phyloP scores from a whole-genome alignment of 2,888 invertebrate species.

The Dione juno region DNA sequence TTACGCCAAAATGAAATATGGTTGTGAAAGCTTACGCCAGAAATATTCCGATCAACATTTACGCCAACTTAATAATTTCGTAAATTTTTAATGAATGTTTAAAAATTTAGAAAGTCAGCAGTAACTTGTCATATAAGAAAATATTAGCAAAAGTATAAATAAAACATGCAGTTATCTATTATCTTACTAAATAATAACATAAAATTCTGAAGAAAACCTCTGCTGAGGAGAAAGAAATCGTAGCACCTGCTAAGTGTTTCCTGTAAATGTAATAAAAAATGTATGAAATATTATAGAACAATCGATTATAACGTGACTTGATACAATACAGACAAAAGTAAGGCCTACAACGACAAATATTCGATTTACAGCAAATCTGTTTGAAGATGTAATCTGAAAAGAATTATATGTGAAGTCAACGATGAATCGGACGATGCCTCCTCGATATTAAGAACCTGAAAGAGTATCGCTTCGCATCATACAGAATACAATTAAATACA shows the following conservation, averaged over 20 bases:
- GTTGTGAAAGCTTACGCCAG: too few species aligned
- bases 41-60: not conserved
- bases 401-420: not conserved
- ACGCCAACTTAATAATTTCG: not conserved
- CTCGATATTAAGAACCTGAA: not conserved
- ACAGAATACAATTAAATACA: not conserved
- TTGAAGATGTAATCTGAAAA: not conserved
- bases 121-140: not conserved
- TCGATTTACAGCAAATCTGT: not conserved
- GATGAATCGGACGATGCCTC: not conserved
- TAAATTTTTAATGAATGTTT: not conserved
- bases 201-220: not conserved
- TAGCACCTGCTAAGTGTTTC: not conserved
- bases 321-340: not conserved
- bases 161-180: not conserved
- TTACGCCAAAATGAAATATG: not conserved
- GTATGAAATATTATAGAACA: too few species aligned
- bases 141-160: not conserved
- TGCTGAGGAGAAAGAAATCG: not conserved
- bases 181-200: not conserved
- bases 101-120: not conserved
- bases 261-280: too few species aligned
- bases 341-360: not conserved
- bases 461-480: slow-evolving; percentile 11
- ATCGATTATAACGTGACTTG: too few species aligned